These are phyloP conservation scores for Pristionchus entomophagus DNA, from an alignment of 2,888 invertebrate genomes.

Conservation along the genomic window DNA sequence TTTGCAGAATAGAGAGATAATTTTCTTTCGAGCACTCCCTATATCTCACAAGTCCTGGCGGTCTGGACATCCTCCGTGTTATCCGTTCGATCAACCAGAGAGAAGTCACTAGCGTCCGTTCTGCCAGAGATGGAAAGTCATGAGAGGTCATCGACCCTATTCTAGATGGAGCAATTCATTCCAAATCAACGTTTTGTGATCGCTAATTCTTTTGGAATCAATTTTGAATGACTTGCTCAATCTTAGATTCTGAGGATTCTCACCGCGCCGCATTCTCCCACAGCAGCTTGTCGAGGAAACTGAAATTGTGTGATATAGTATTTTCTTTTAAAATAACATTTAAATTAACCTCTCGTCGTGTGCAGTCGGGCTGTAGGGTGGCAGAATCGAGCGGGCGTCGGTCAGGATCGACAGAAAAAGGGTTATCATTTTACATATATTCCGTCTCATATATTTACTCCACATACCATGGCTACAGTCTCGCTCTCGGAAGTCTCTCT, in stretches of 20 bases:
- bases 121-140: neutral
- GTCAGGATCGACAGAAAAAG: neutral
- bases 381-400: slow-evolving; percentile 20
- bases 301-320: neutral
- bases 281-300: slow-evolving; percentile 34
- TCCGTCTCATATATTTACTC: too few relatives aligned
- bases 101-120: slow-evolving; percentile 19
- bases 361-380: neutral
- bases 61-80: slow-evolving; percentile 1
- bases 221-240: too few relatives aligned
- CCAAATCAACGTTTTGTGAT: too few relatives aligned
- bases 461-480: too few relatives aligned
- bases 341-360: neutral
- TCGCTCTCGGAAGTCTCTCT: too few relatives aligned
- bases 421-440: neutral
- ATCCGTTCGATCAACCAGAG: neutral
- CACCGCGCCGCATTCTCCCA: slow-evolving; percentile 34
- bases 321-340: neutral
- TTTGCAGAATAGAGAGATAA: neutral
- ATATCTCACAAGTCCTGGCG: neutral
- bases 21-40: neutral
- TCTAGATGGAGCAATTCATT: too few relatives aligned
- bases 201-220: too few relatives aligned
- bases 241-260: neutral
- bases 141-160: neutral